Evolutionary conservation across 2,797 vertebrate genomes (phyloP).

Genomic region (Harpagifer antarcticus): DNA sequence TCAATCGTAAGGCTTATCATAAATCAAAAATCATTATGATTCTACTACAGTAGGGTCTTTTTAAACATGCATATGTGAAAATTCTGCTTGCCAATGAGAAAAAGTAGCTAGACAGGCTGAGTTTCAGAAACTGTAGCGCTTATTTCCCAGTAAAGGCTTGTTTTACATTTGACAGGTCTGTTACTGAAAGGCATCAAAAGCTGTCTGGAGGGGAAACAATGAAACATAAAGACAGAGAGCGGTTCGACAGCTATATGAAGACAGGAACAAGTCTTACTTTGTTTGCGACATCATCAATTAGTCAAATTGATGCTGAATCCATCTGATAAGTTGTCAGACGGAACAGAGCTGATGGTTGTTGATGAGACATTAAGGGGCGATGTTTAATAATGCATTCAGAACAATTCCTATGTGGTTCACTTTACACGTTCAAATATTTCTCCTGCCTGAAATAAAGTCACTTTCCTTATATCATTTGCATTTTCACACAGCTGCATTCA

Average conservation of each 20-base stretch:
- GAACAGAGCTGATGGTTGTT: conserved; percentile 34
- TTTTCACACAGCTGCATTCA: neutral
- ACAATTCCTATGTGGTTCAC: conserved; percentile 1
- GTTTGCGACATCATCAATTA: conserved; percentile 32
- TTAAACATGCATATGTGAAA: neutral
- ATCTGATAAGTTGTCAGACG: conserved; percentile 11
- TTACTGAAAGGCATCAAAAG: conserved; percentile 31
- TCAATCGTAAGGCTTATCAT: neutral
- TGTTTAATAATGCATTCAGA: conserved; percentile 39
- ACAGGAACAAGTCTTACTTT: neutral
- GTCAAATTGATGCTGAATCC: conserved; percentile 8
- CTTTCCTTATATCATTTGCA: neutral
- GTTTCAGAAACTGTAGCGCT: neutral
- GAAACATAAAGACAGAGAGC: conserved; percentile 9
- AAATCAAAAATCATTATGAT: conserved; percentile 1
- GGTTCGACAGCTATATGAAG: conserved; percentile 21
- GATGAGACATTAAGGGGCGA: conserved; percentile 45
- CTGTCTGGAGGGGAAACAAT: conserved; percentile 14
- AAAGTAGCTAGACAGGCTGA: neutral
- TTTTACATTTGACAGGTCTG: conserved; percentile 11
- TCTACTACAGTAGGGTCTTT: neutral
- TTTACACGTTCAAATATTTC: conserved; percentile 8
- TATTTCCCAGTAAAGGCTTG: conserved; percentile 6
- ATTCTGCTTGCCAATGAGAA: neutral
- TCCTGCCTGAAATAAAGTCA: neutral